Evolutionary conservation across 1,140 invertebrate species (phyloP).

Genomic region (Papilio polyxenes): DNA sequence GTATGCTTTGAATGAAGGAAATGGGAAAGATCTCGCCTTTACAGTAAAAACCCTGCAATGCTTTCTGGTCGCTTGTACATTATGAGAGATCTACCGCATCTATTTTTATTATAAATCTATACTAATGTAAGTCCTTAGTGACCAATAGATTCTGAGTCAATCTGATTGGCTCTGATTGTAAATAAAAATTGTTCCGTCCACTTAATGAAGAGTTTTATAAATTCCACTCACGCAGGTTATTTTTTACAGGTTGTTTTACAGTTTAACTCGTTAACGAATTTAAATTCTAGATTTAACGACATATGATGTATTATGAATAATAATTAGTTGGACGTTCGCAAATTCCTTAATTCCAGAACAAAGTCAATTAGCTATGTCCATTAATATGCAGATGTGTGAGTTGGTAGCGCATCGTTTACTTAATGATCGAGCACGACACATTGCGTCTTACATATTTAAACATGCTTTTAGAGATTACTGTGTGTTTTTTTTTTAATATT

Average conservation of each 20-base stretch:
- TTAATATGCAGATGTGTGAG: slow-evolving; percentile 16
- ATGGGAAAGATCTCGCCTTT: neutral
- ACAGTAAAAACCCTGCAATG: neutral
- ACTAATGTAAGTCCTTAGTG: neutral
- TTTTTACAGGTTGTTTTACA: no score
- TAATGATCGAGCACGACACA: slow-evolving; percentile 1
- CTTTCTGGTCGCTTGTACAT: neutral
- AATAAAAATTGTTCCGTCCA: neutral
- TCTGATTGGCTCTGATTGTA: no score
- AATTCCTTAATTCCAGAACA: neutral
- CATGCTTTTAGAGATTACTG: neutral
- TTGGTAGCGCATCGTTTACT: slow-evolving; percentile 2
- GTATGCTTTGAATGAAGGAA: neutral
- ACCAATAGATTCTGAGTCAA: neutral
- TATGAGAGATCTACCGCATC: neutral
- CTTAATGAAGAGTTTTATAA: neutral
- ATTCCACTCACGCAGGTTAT: neutral
- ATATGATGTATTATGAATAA: neutral
- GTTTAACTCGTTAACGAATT: neutral
- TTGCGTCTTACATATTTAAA: neutral
- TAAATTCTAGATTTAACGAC: neutral
- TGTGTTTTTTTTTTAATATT: no score
- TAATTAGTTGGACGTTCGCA: neutral
- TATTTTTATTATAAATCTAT: neutral
- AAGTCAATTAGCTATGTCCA: slow-evolving; percentile 9